Evolutionary conservation across 2,797 vertebrate species (phyloP).

Genomic region (Anas georgica): DNA sequence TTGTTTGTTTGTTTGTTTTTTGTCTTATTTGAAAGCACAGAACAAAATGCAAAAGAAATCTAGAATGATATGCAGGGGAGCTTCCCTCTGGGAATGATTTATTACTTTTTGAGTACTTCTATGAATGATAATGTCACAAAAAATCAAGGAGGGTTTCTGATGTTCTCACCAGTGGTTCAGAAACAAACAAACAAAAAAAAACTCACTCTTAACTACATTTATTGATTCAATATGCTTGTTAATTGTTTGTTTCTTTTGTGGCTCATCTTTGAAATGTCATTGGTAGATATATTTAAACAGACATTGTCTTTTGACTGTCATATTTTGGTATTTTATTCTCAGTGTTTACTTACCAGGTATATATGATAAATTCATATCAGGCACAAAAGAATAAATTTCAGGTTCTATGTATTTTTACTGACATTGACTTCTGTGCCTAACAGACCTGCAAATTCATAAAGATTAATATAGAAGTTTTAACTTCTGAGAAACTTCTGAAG

Average conservation of each 20-base stretch:
- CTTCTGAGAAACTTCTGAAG: not conserved
- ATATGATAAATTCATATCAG: not conserved
- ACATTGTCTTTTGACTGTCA: not conserved
- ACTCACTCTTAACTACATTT: accelerated
- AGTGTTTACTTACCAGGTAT: not conserved
- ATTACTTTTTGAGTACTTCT: not conserved
- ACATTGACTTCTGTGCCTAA: not conserved
- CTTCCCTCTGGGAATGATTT: not conserved
- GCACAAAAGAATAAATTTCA: not conserved
- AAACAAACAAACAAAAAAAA: not conserved
- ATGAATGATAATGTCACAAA: not conserved
- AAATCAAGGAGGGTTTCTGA: not conserved
- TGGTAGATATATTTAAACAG: not conserved
- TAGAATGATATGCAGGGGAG: not conserved
- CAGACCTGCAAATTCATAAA: not conserved
- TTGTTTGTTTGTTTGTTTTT: accelerated
- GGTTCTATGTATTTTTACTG: not conserved
- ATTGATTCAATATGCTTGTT: not conserved
- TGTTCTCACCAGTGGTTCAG: not conserved
- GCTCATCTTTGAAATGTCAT: not conserved
- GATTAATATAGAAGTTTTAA: not conserved
- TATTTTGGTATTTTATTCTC: not conserved
- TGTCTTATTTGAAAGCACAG: not conserved
- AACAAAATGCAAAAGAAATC: not conserved
- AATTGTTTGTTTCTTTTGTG: not conserved